Base-by-base conservation (phyloP, 2,888 invertebrate species). In the Lithophane semibrunnea region DNA sequence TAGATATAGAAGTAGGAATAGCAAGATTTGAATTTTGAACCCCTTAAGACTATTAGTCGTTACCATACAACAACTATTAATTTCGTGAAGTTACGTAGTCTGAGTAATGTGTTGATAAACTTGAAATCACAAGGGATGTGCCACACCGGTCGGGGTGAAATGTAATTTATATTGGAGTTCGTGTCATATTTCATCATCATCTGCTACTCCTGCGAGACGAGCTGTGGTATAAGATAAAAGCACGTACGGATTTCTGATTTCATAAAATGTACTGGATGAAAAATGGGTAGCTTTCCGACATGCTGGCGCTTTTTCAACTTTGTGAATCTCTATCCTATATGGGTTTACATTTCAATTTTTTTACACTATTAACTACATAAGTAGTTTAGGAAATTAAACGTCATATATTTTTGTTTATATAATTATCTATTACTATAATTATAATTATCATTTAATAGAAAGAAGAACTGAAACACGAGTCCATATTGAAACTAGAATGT, bases 91-190 rank as follows among this genome's bases (percentile, higher is more conserved):
- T 83, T 83, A 70, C 37, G 60, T 64, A 73, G 37, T 56, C 49
- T 73, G 83, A 83, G 66, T 83, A 83, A 82, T 83, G 80, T 83
- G 84, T 79, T 82, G 84, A 83, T 82, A 82, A 83, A 82, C 66
- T 83, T 73, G 42, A 77, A 80, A 61, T 79, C 82, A 61, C 82
- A 5, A 70, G 73, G 73, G 82, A 64, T 79, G 63, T 49, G 60
- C 70, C 67, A 73, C 60, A 74, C 66, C 52, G 63, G 73, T 71
- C 63, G 80, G 70, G 56, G 42, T 74, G 69, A 79, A 79, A 83
- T 82, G 82, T 82, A 79, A 82, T 83, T 82, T 73, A 70, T 74
- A 82, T 82, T 42, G 66, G 67, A 84, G 66, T 74, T 73, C 70
- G 84, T 82, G 84, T 84, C 80, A 84, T 56, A 82, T 71, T 79